phyloP scores from a whole-genome alignment of 2,797 vertebrate genomes.

The Microchirus variegatus region DNA sequence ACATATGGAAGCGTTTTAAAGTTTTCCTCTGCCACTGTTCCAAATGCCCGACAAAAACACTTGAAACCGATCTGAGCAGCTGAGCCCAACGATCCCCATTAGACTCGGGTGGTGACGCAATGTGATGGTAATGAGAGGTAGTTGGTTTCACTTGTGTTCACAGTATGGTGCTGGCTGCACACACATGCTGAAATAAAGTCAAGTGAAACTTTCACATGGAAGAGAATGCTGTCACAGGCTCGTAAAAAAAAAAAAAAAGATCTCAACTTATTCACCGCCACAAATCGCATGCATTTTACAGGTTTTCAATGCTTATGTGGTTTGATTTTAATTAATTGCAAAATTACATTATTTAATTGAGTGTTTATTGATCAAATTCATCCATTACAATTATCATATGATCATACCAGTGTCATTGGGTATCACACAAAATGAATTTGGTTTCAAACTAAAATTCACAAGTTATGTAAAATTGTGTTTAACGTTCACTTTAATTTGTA shows the following conservation, averaged over 20 bases:
- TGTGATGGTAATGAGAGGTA: conserved; percentile 46
- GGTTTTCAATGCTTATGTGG: background rate
- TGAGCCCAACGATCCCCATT: conserved; percentile 51
- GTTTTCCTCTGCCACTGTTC: conserved; percentile 71
- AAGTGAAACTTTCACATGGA: conserved; percentile 10
- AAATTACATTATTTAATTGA: too few relatives aligned
- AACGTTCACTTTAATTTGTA: too few relatives aligned
- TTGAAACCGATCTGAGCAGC: conserved; percentile 45
- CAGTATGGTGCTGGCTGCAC: conserved; percentile 2
- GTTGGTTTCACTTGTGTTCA: conserved; percentile 60
- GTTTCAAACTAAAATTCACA: too few relatives aligned
- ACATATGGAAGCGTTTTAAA: conserved; percentile 73
- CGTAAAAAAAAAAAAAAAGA: background rate
- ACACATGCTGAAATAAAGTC: background rate
- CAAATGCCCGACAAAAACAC: conserved; percentile 68
- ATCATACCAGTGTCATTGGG: too few relatives aligned
- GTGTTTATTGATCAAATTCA: too few relatives aligned
- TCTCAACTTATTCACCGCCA: background rate
- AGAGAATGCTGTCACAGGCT: background rate
- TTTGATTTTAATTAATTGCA: too few relatives aligned
- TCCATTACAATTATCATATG: too few relatives aligned
- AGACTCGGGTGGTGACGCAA: conserved; percentile 62
- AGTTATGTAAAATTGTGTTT: too few relatives aligned
- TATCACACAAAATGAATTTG: too few relatives aligned
- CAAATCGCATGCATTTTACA: background rate